Evolutionary conservation across 1,140 invertebrate genomes (phyloP), one percentile per base, ranked within the genome.

Genomic region (Bombus turneri): DNA sequence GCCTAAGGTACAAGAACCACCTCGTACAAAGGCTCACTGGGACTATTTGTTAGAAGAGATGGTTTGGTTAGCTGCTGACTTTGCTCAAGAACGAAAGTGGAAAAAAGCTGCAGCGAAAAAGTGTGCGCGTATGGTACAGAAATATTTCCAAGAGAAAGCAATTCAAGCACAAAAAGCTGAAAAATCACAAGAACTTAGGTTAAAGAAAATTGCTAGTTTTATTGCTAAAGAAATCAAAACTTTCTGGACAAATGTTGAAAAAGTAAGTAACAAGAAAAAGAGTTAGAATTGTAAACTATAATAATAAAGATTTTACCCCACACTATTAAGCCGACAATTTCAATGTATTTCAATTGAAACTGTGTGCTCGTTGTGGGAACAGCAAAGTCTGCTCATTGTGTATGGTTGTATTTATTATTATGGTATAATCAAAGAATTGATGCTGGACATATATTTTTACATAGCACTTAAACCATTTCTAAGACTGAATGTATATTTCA

Each of bases 31-130:
- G 96, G 97, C 98, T n/a, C 99, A 99, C 94, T 99, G 99, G 99
- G 99, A 99, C 94, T 99, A 99, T 95, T 96, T 99, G 74, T 94
- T 99, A 18, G 99, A 99, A 94, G 99, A 99, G 95, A 99, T 99
- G 98, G 97, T 98, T 39, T 99, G 99, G 99, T 96, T 99, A 77
- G 98, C 99, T 62, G 98, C 98, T 34, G 99, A 99, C 95, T 99
- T 99, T 96, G 98, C 98, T 53, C 98, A 99, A 94, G 99, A 99
- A 95, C 96, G 99, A 74, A 99, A 99, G 94, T 99, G 98, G 98
- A 99, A 99, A 93, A 99, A 99, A 95, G 97, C 97, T 73, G 97
- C 98, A 15, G 98, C 99, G 1, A 99, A 98, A 95, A 99, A 99
- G 95, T 98, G 97, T 93, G 97, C 97, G 22, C 96, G 97, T 89